These are phyloP conservation scores for Campoplex nolae DNA, from an alignment of 2,888 invertebrate genomes.

Conservation along the genomic window DNA sequence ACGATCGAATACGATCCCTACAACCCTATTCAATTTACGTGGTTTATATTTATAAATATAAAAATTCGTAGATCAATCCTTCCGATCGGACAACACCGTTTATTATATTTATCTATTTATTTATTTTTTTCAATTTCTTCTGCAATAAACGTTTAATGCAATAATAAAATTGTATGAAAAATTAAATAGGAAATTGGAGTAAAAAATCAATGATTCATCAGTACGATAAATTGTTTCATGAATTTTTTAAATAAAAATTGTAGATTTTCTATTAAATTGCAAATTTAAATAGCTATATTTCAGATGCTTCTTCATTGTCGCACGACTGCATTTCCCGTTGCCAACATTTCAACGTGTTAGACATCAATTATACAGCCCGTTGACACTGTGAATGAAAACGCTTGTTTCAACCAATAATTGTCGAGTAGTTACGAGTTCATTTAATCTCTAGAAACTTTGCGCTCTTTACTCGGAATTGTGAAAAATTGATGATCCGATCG, in stretches of 20 bases:
- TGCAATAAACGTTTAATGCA: background rate
- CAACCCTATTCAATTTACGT: no score
- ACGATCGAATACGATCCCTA: no score
- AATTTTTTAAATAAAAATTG: background rate
- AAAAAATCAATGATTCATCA: no score
- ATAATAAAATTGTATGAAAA: background rate
- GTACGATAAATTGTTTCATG: background rate
- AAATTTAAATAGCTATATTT: background rate
- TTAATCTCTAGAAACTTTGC: background rate
- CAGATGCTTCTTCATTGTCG: background rate
- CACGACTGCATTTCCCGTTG: background rate
- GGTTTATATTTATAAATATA: no score
- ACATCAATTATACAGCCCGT: background rate
- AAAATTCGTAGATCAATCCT: no score
- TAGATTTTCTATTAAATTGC: background rate
- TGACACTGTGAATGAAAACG: background rate
- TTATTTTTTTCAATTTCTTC: no score
- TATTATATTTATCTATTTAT: no score
- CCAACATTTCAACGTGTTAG: constrained; percentile 8
- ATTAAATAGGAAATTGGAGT: background rate
- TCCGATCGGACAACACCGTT: no score
- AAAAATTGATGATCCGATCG: constrained; percentile 28
- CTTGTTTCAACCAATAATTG: background rate
- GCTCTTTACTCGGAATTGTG: background rate
- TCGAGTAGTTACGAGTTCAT: background rate